These are phyloP conservation scores for Bugulina stolonifera DNA, from an alignment of 2,888 invertebrate genomes.

Conservation along the genomic window DNA sequence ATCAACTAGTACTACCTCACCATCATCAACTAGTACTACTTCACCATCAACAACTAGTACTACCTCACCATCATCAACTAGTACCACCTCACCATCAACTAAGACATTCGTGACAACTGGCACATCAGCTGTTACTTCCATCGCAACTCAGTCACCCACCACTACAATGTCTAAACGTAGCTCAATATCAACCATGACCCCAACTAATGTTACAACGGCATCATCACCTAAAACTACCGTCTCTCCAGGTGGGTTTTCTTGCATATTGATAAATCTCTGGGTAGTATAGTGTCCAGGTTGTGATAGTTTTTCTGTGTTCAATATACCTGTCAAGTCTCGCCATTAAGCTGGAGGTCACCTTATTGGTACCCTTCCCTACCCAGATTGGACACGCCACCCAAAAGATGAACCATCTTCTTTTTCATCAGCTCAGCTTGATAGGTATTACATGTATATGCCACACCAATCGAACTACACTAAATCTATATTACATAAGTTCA, in stretches of 20 bases:
- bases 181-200: not conserved
- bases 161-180: not conserved
- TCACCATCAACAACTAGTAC: not conserved
- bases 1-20: not conserved
- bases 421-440: no score
- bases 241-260: not conserved
- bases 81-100: not conserved
- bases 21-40: not conserved
- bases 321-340: no score
- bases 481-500: no score
- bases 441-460: no score
- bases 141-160: not conserved
- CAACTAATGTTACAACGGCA: not conserved
- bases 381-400: no score
- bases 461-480: no score
- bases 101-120: not conserved
- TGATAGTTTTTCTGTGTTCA: no score
- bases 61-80: conserved; percentile 10
- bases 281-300: no score
- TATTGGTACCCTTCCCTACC: no score
- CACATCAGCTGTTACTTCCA: not conserved
- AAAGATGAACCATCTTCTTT: no score
- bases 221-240: not conserved
- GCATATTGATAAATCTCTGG: no score
- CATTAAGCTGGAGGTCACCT: no score